These are phyloP conservation scores for Meloe dianella DNA, from an alignment of 2,888 invertebrate genomes.

Conservation along the genomic window DNA sequence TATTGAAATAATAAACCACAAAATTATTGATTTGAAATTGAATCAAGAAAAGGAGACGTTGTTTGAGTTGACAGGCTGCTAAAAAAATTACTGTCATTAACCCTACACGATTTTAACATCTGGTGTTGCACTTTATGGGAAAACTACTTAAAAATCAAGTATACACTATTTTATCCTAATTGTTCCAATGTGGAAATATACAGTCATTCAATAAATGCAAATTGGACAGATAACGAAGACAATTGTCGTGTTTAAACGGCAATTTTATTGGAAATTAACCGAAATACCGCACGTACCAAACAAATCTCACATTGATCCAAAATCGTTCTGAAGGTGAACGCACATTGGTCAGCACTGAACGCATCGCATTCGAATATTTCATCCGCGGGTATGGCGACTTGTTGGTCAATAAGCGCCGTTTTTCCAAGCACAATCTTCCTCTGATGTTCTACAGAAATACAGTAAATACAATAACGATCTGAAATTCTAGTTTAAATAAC, in stretches of 20 bases:
- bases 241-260: too few species aligned
- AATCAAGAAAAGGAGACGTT: background rate
- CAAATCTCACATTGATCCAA: background rate
- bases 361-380: too few species aligned
- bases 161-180: background rate
- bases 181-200: background rate
- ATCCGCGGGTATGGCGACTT: too few species aligned
- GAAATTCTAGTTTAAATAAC: too few species aligned
- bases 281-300: background rate
- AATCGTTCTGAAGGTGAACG: background rate
- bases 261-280: background rate
- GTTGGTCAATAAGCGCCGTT: too few species aligned
- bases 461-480: too few species aligned
- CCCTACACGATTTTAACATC: background rate
- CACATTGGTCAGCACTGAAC: too few species aligned
- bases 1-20: slow-evolving; percentile 4
- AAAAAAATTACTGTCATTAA: slow-evolving; percentile 5
- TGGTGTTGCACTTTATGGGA: background rate
- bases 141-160: slow-evolving; percentile 6
- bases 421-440: too few species aligned
- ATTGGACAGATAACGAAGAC: too few species aligned
- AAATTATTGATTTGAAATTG: background rate
- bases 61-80: background rate
- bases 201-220: background rate
- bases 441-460: too few species aligned